Conservation (phyloP, 2,113 vertebrate species). For the Canis aureus region DNA sequence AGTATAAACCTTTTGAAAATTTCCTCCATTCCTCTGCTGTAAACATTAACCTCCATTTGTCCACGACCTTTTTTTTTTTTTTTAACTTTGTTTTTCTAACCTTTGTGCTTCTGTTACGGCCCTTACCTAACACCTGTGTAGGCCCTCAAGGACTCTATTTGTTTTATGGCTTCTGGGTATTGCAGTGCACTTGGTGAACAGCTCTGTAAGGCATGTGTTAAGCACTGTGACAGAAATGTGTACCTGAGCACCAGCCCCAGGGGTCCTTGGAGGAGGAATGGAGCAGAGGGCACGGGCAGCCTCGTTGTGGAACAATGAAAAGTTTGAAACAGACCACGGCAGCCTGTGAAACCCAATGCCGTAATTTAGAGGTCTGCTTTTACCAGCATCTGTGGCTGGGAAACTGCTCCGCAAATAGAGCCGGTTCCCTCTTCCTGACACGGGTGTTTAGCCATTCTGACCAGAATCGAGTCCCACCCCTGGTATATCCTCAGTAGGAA, state of each 20-base stretch:
- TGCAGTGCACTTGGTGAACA: not conserved
- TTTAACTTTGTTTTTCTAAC: conserved; percentile 51
- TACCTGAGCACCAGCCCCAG: not conserved
- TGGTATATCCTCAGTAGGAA: not conserved
- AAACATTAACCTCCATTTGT: not conserved
- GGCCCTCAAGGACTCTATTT: not conserved
- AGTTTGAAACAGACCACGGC: not conserved
- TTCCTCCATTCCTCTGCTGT: not conserved
- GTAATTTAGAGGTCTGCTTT: not conserved
- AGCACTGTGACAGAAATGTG: not conserved
- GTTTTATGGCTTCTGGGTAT: not conserved
- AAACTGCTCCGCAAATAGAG: not conserved
- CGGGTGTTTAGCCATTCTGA: not conserved
- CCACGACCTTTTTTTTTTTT: not conserved
- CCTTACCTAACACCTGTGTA: not conserved
- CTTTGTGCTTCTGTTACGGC: not conserved
- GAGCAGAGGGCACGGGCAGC: not conserved
- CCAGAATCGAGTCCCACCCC: not conserved
- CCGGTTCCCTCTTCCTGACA: not conserved
- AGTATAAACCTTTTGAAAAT: not conserved
- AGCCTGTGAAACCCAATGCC: not conserved
- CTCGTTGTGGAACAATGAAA: not conserved
- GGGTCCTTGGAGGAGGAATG: not conserved
- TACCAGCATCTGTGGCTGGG: not conserved
- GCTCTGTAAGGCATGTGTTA: not conserved